Base-by-base conservation (phyloP, 2,797 vertebrate genomes). In the Crenuchus spilurus region DNA sequence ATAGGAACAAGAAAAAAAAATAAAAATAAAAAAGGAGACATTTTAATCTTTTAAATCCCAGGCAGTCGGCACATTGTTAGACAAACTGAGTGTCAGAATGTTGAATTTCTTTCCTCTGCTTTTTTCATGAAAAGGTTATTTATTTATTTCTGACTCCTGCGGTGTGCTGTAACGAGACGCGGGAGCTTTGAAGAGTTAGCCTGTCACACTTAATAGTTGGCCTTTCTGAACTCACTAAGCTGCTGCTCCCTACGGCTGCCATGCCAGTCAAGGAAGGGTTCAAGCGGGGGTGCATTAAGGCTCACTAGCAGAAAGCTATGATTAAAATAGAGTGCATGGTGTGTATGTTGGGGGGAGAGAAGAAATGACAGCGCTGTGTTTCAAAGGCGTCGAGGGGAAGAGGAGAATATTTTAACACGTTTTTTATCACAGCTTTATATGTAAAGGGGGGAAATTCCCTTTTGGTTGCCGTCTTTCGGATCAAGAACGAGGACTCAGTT, bases 31-130 rank as follows among this genome's bases (percentile, higher is more conserved):
- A 41, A 85, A 71, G 80, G 81, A 88, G 86, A 88, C 84, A 85
- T 91, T 88, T 87, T 88, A 89, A 91, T 91, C 88, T 91, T 91
- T 91, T 87, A 90, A 87, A 91, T 86, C 85, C 86, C 82, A 35
- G 80, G 81, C 90, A 87, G 85, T 84, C 83, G 62, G 83, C 81
- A 84, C 88, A 87, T 90, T 91, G 88, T 92, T 91, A 90, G 84
- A 90, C 87, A 91, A 91, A 90, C 84, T 65, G 20, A 48, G 54
- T 88, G 88, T 88, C 90, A 87, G 76, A 70, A 74, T 86, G 83
- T 86, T 88, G 84, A 84, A 86, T 88, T 83, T 80, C 65, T 71
- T 69, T 78, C 26, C 24, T 37, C 44, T 75, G 74, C 49, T 81
- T 70, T 83, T 75, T 76, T 82, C 24, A 42, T 51, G 26, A 69